Evolutionary conservation across 2,113 vertebrate species (phyloP).

Genomic region (Bucco capensis): DNA sequence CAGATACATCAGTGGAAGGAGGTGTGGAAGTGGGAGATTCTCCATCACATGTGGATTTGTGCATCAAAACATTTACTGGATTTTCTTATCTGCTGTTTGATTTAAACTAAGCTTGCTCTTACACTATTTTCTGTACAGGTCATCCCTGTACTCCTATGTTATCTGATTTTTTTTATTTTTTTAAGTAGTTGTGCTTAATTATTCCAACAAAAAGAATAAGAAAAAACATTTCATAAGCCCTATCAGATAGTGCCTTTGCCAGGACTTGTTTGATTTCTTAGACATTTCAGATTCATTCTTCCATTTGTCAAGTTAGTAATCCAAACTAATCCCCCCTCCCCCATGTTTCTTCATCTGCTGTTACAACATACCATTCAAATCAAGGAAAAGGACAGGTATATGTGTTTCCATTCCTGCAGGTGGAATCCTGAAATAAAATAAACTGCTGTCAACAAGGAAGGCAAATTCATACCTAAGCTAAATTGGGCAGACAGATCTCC

Average conservation of each 20-base stretch:
- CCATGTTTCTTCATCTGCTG: neutral
- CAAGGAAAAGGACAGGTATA: constrained; percentile 93
- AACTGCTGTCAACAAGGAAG: constrained; percentile 22
- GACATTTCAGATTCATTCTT: neutral
- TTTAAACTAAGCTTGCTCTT: neutral
- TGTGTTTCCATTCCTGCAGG: constrained; percentile 94
- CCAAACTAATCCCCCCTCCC: neutral
- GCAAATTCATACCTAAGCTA: neutral
- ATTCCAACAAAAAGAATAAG: neutral
- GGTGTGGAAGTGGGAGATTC: neutral
- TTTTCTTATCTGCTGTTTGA: neutral
- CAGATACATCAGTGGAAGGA: neutral
- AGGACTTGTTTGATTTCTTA: neutral
- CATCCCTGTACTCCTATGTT: neutral
- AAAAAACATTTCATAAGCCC: neutral
- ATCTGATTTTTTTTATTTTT: neutral
- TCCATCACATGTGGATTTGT: neutral
- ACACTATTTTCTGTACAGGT: neutral
- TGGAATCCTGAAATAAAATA: constrained; percentile 81
- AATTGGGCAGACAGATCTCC: neutral
- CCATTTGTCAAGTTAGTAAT: neutral
- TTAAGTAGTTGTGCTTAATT: neutral
- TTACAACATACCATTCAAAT: constrained; percentile 88
- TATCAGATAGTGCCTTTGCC: neutral
- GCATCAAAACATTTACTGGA: neutral